These are phyloP conservation scores for Catagonus wagneri DNA, from an alignment of 2,113 vertebrate species.

Conservation along the genomic window DNA sequence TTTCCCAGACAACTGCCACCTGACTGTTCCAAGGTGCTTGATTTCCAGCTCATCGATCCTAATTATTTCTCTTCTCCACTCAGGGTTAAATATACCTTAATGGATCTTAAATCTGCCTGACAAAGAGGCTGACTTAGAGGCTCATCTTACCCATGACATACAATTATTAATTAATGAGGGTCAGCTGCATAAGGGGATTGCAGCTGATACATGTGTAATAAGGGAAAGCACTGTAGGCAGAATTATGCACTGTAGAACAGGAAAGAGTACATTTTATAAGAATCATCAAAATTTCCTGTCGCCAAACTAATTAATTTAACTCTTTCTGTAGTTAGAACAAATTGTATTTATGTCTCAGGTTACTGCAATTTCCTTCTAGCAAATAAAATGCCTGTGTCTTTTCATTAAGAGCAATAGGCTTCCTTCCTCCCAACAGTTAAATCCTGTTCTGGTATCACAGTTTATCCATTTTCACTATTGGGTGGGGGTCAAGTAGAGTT, in stretches of 20 bases:
- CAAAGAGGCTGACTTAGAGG: slow-evolving; percentile 71
- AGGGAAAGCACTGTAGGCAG: slow-evolving; percentile 55
- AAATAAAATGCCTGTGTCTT: slow-evolving; percentile 76
- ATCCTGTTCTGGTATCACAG: not conserved
- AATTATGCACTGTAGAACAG: slow-evolving; percentile 63
- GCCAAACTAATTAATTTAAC: slow-evolving; percentile 73
- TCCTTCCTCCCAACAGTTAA: slow-evolving; percentile 65
- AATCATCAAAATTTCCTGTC: slow-evolving; percentile 75
- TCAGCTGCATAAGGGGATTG: slow-evolving; percentile 62
- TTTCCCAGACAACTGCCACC: slow-evolving; percentile 42
- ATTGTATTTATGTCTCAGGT: slow-evolving; percentile 69
- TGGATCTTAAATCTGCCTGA: slow-evolving; percentile 77
- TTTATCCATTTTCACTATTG: slow-evolving; percentile 16
- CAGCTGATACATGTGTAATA: slow-evolving; percentile 56
- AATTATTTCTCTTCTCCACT: slow-evolving; percentile 74
- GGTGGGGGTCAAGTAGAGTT: slow-evolving; percentile 62
- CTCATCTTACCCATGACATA: slow-evolving; percentile 77
- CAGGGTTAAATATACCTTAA: slow-evolving; percentile 81
- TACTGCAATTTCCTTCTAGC: slow-evolving; percentile 64
- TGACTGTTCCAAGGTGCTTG: slow-evolving; percentile 60
- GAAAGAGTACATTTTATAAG: slow-evolving; percentile 76
- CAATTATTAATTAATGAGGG: slow-evolving; percentile 83
- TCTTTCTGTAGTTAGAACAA: slow-evolving; percentile 78
- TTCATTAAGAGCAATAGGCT: slow-evolving; percentile 73
- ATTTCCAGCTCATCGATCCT: slow-evolving; percentile 76